Evolutionary conservation across 1,140 invertebrate genomes (phyloP), one percentile per base, ranked within the genome.

Genomic region (Meloidogyne floridensis): DNA sequence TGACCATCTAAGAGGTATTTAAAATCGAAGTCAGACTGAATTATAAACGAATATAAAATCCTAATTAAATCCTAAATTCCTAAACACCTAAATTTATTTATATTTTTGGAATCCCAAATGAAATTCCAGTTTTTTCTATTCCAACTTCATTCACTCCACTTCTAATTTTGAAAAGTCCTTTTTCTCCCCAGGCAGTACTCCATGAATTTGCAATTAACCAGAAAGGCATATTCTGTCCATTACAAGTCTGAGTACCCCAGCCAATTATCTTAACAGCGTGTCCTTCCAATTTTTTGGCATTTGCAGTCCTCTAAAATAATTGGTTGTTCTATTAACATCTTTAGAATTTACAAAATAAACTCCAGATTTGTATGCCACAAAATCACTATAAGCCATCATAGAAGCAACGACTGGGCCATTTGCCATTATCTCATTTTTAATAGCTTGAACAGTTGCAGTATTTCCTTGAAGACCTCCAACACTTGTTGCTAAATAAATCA

Each of bases 151-250:
- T 93, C 77, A 91, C 88, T 15, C 95, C 95, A 85, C 95, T 91
- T 8, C 94, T 90, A 70, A 96, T 95, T 90, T 95, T 95, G 92
- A 96, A 96, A 88, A 93, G 94, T 13, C 95, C 95, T 90, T 90
- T 84, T 84, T 92, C 91, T 83, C 92, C 95, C 95, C 95, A 96
- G 87, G 96, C 95, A 6, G 92, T 47, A 47, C 81, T 74, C 95
- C 95, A 97, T 0, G 95, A 96, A 91, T 97, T 97, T 71, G 94
- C 95, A 85, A 95, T 93, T 2, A 95, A 91, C 95, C 95, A 97
- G 89, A 96, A 97, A 53, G 94, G 93, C 53, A 92, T 92, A 6
- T 47, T 47, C 4, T 47, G 4, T 0, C 92, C 93, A 51, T 81
- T 81, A 18, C 13, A n/a, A 80, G 94, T 92, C 88, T 95, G 94